Evolutionary conservation across 2,888 invertebrate genomes (phyloP).

Genomic region (Drosophila kuntzei): DNA sequence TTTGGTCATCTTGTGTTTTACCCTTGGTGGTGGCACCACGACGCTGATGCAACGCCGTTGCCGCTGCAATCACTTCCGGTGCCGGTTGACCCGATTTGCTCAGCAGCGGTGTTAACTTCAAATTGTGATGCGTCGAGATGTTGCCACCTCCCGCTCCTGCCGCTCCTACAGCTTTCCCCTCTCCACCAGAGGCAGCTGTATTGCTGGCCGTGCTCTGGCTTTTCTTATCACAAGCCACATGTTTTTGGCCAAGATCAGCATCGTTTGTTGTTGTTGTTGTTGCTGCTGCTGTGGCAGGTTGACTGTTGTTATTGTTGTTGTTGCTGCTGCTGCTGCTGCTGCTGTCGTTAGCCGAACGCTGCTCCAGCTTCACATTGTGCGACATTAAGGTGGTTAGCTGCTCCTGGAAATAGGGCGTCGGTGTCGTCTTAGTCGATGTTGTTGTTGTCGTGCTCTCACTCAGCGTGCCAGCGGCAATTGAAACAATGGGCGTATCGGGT

Average conservation of each 20-base stretch:
- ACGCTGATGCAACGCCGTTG: constrained; percentile 42
- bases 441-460: constrained; percentile 83
- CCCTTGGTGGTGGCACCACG: constrained; percentile 69
- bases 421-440: constrained; percentile 83
- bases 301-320: constrained; percentile 25
- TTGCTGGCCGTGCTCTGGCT: constrained; percentile 1
- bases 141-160: not conserved
- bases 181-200: constrained; percentile 5
- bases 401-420: constrained; percentile 74
- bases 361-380: constrained; percentile 58
- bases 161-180: not conserved
- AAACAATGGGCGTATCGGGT: constrained; percentile 82
- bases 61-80: constrained; percentile 40
- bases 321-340: constrained; percentile 1
- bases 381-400: constrained; percentile 65
- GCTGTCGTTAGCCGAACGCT: constrained; percentile 34
- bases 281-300: constrained; percentile 18
- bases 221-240: constrained; percentile 40
- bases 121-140: constrained; percentile 24
- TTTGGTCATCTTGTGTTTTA: constrained; percentile 74
- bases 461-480: constrained; percentile 81
- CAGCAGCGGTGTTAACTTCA: constrained; percentile 41
- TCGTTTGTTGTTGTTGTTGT: constrained; percentile 8
- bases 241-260: constrained; percentile 34
- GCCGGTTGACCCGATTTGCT: constrained; percentile 39